Evolutionary conservation across 92 coral and sea anemone genomes (phyloP), one percentile per base, ranked within the genome.

Genomic region (Scolanthus callimorphus): DNA sequence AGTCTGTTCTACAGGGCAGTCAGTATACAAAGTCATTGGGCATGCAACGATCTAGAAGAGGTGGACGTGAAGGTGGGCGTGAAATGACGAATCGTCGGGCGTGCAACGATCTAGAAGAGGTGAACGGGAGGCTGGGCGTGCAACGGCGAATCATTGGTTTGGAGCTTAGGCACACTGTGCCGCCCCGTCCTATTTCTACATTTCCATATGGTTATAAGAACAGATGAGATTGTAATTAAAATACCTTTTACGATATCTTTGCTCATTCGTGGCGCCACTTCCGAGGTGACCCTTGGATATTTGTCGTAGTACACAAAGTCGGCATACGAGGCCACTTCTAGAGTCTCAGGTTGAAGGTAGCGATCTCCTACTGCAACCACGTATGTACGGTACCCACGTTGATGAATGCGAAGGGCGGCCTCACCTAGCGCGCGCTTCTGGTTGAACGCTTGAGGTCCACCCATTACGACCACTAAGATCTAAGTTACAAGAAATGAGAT

Each of bases 331-430:
- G 72, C 72, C 3, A 52, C 25, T 31, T 65, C 25, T 21, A 65
- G 41, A 4, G 72, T 52, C 23, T 65, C 72, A 25, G 55, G 72
- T 28, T 65, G 72, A 20, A 49, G 60, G 24, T 51, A 65, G 1
- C 51, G 23, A 37, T 34, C 26, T 49, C 72, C 72, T 21, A 57
- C 72, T 27, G 60, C 72, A 11, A 65, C 72, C n/a, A 45, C 29
- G 39, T 65, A 65, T 1, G 39, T 29, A 11, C 29, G 15, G 25
- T 28, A 51, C 12, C 51, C 72, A 13, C 41, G 15, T 49, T 29
- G 51, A 8, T 65, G 58, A 11, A 31, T 2, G 4, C 21, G 24
- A 0, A 21, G 20, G 26, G 10, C 61, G 1, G 48, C 43, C 29
- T 1, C 28, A 3, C 19, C 53, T 12, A 65, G 31, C 8, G 72